Evolutionary conservation across 2,113 vertebrate species (phyloP).

Genomic region (Paracanthobrama guichenoti): DNA sequence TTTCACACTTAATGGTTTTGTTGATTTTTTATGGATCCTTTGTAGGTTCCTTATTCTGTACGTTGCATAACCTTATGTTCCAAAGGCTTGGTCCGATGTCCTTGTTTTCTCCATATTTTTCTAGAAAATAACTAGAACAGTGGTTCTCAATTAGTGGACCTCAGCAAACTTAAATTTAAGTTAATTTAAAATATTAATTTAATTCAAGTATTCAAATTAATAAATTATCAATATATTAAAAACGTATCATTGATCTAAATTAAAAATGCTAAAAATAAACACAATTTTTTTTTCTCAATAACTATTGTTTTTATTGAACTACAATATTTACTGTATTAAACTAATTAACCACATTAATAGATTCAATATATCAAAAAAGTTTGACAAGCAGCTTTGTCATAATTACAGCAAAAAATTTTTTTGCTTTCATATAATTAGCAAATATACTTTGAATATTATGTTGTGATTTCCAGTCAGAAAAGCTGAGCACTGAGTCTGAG

Average conservation of each 20-base stretch:
- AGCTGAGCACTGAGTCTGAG: background rate
- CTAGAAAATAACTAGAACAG: background rate
- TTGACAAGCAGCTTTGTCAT: background rate
- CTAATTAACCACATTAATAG: background rate
- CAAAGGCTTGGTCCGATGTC: too few species aligned
- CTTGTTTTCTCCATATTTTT: background rate
- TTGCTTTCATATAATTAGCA: too few species aligned
- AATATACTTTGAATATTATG: background rate
- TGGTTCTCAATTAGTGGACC: background rate
- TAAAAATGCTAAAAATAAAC: background rate
- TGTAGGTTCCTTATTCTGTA: background rate
- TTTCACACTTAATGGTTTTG: background rate
- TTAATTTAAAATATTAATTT: background rate
- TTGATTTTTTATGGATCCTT: constrained; percentile 9
- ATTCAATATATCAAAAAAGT: background rate
- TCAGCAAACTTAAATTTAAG: background rate
- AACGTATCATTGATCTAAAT: background rate
- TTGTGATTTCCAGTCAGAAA: background rate
- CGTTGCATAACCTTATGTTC: background rate
- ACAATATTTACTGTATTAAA: background rate
- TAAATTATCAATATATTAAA: background rate
- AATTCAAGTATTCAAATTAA: background rate
- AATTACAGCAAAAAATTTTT: background rate
- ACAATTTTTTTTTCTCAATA: background rate
- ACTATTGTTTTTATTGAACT: background rate